Percentiles rank a stretch among this genome's conserved stretches.
Evolutionary conservation across 1,140 invertebrate species (phyloP).

Genomic region (Scaptomyza hsui): DNA sequence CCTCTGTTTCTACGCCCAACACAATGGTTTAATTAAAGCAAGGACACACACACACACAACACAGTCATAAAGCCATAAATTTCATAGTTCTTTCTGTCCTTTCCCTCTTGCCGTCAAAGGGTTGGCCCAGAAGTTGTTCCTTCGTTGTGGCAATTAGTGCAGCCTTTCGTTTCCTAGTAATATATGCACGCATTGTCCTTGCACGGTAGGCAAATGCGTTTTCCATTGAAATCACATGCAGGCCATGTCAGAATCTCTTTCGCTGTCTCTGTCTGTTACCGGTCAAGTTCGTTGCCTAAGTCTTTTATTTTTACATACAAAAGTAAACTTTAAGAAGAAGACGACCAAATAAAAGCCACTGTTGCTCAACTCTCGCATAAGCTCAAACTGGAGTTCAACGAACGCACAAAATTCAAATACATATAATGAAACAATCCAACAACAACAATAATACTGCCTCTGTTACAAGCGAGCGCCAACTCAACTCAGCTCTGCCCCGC

Average conservation of each 20-base stretch:
- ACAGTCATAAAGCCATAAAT: conserved; percentile 74
- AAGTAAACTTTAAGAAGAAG: conserved; percentile 26
- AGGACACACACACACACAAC: conserved; percentile 57
- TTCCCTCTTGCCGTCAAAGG: conserved; percentile 55
- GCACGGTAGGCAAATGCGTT: conserved; percentile 72
- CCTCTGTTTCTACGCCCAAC: background rate
- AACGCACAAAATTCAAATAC: conserved; percentile 64
- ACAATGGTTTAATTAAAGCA: conserved; percentile 69
- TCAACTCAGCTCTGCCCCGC: conserved; percentile 7
- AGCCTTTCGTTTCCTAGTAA: conserved; percentile 47
- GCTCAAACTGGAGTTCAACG: conserved; percentile 60
- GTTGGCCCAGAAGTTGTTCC: conserved; percentile 23
- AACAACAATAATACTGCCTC: conserved; percentile 46
- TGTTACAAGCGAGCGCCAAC: conserved; percentile 63
- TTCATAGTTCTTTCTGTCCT: background rate
- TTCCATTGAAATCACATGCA: conserved; percentile 50
- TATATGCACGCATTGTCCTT: conserved; percentile 39
- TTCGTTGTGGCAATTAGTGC: conserved; percentile 46
- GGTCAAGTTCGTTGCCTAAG: conserved; percentile 70
- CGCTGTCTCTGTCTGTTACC: background rate
- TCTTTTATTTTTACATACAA: conserved; percentile 57
- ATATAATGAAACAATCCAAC: conserved; percentile 55
- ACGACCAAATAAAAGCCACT: conserved; percentile 32
- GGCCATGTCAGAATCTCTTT: conserved; percentile 4
- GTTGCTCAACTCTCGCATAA: conserved; percentile 61